phyloP scores from a whole-genome alignment of 1,140 invertebrate genomes.

The Papilio dardanus region DNA sequence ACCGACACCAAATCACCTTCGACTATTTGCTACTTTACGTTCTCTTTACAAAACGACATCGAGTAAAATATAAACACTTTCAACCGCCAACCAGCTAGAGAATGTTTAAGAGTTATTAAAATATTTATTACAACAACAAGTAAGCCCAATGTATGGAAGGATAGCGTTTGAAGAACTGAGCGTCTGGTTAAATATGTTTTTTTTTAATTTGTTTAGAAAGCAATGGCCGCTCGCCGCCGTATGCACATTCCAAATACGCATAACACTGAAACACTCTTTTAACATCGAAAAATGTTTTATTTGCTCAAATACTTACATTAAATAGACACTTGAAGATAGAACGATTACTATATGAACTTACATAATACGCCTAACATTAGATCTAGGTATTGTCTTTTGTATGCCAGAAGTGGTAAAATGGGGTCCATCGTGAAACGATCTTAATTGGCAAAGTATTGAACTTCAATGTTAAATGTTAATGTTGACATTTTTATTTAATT shows the following conservation, averaged over 20 bases:
- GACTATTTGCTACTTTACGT: slow-evolving; percentile 2
- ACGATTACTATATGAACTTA: slow-evolving; percentile 80
- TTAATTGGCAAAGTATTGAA: slow-evolving; percentile 23
- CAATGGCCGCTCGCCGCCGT: slow-evolving; percentile 38
- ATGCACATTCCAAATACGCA: slow-evolving; percentile 48
- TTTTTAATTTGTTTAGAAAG: slow-evolving; percentile 26
- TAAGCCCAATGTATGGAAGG: slow-evolving; percentile 43
- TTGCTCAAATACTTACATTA: slow-evolving; percentile 78
- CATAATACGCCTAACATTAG: slow-evolving; percentile 79
- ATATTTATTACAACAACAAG: slow-evolving; percentile 46
- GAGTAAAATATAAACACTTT: slow-evolving; percentile 21
- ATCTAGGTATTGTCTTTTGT: slow-evolving; percentile 83
- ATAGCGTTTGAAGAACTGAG: slow-evolving; percentile 43
- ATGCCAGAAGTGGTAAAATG: slow-evolving; percentile 77
- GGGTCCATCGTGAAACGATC: slow-evolving; percentile 59
- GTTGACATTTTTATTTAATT: not conserved
- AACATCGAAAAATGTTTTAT: slow-evolving; percentile 70
- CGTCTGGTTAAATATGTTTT: slow-evolving; percentile 33
- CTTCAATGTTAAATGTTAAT: not conserved
- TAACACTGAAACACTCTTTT: slow-evolving; percentile 53
- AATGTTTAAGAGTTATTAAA: slow-evolving; percentile 40
- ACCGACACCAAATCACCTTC: slow-evolving; percentile 26
- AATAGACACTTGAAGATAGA: slow-evolving; percentile 80
- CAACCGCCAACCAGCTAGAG: slow-evolving; percentile 35
- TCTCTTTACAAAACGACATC: slow-evolving; percentile 31